These are phyloP conservation scores for Chaetogeoica ovagalla DNA, from an alignment of 2,888 invertebrate genomes.

Conservation along the genomic window DNA sequence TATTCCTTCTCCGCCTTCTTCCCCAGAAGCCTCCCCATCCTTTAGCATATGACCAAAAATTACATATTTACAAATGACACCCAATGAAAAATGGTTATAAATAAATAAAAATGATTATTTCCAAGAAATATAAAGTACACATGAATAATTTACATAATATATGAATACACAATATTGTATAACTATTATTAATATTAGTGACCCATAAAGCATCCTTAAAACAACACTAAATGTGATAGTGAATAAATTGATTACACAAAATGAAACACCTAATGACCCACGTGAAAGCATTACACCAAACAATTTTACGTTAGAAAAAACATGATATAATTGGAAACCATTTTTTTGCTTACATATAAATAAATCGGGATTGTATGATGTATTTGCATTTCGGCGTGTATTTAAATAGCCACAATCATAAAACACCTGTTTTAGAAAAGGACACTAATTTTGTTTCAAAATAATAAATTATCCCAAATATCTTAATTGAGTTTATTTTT, in stretches of 20 bases:
- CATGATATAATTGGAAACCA: constrained; percentile 30
- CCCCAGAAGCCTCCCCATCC: constrained; percentile 60
- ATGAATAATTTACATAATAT: constrained; percentile 10
- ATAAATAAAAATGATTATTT: constrained; percentile 21
- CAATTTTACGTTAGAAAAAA: constrained; percentile 15
- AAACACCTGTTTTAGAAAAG: constrained; percentile 50
- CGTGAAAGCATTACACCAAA: constrained; percentile 49
- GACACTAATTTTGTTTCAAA: constrained; percentile 44
- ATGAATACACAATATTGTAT: constrained; percentile 5
- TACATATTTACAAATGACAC: constrained; percentile 51
- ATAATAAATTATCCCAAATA: constrained; percentile 43
- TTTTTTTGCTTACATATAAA: constrained; percentile 49
- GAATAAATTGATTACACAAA: constrained; percentile 36
- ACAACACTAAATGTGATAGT: constrained; percentile 37
- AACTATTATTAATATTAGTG: constrained; percentile 44
- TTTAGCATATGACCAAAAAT: constrained; percentile 57
- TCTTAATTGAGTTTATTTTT: constrained; percentile 25
- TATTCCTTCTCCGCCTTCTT: constrained; percentile 67
- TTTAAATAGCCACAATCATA: constrained; percentile 50
- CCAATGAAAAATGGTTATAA: constrained; percentile 15
- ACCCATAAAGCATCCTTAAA: constrained; percentile 31
- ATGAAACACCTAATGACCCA: constrained; percentile 39
- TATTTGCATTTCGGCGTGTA: constrained; percentile 31
- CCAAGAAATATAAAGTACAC: constrained; percentile 22
- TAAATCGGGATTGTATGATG: constrained; percentile 42